A percentile compares a stretch with the other conserved stretches of the same genome.
Evolutionary conservation across 2,888 invertebrate genomes (phyloP).

Genomic region (Leucophenga maculata): DNA sequence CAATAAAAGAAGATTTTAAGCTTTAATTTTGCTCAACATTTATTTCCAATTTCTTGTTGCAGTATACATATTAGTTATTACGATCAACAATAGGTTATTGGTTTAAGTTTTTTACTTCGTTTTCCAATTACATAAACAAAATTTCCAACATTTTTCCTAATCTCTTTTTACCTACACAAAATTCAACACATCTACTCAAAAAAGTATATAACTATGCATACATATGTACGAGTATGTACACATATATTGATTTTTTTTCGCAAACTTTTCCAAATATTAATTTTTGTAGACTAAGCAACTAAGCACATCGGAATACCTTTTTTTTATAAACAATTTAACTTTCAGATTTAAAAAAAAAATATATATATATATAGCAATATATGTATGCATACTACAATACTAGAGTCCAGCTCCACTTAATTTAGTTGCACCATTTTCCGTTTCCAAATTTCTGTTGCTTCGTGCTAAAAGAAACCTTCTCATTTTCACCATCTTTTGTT

Average conservation of each 20-base stretch:
- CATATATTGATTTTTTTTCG: no score
- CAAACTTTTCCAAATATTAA: no score
- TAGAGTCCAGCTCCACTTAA: conserved; percentile 13
- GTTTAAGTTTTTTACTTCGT: not conserved
- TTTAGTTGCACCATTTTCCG: not conserved
- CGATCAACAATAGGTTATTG: not conserved
- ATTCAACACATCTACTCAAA: not conserved
- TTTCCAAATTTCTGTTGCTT: not conserved
- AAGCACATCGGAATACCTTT: not conserved
- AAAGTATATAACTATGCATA: no score
- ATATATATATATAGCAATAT: conserved; percentile 7
- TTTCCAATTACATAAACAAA: no score
- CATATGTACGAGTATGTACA: no score
- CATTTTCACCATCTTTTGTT: not conserved
- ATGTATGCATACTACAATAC: not conserved
- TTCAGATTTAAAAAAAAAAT: not conserved
- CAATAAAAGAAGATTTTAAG: not conserved
- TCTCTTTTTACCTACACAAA: conserved; percentile 10
- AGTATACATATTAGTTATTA: conserved; percentile 2
- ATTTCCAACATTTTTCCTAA: not conserved
- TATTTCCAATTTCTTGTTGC: conserved; percentile 6
- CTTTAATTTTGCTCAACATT: not conserved
- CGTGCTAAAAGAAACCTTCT: not conserved
- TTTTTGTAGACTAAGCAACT: no score
- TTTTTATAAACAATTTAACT: not conserved